These are phyloP conservation scores for Epicauta chinensis DNA, from an alignment of 1,140 invertebrate species.

Conservation along the genomic window DNA sequence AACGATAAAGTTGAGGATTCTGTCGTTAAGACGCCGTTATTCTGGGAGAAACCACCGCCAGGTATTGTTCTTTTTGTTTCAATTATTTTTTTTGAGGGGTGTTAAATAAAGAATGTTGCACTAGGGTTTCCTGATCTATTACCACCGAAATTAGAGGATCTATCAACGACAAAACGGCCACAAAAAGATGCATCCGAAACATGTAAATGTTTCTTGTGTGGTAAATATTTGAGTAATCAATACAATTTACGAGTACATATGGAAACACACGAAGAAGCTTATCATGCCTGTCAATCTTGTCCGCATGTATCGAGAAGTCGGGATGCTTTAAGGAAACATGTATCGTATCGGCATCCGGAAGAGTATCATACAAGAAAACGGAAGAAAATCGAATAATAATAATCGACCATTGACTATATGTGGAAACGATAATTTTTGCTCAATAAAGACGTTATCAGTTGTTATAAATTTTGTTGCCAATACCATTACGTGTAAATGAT, in stretches of 20 bases:
- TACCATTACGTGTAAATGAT: too few relatives aligned
- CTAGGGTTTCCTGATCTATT: neutral
- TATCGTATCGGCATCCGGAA: conserved; percentile 75
- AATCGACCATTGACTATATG: too few relatives aligned
- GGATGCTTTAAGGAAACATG: conserved; percentile 80
- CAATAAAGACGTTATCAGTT: too few relatives aligned
- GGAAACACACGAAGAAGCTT: conserved; percentile 80
- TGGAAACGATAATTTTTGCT: too few relatives aligned
- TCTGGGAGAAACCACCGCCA: too few relatives aligned
- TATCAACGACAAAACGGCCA: conserved; percentile 9
- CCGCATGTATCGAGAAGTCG: conserved; percentile 77
- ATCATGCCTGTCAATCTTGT: conserved; percentile 74
- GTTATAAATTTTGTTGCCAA: too few relatives aligned
- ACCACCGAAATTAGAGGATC: neutral
- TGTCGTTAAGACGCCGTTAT: too few relatives aligned
- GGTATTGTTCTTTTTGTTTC: neutral
- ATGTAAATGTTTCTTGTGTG: conserved; percentile 67
- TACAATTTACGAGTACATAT: conserved; percentile 85
- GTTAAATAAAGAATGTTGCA: too few relatives aligned
- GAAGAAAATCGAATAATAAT: conserved; percentile 27
- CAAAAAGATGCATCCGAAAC: conserved; percentile 36
- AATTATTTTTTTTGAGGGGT: conserved; percentile 1
- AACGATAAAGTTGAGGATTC: too few relatives aligned
- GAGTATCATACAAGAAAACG: conserved; percentile 39
- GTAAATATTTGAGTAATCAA: conserved; percentile 82